Conservation (phyloP, 2,888 invertebrate genomes). For the Cosmopolites sordidus region DNA sequence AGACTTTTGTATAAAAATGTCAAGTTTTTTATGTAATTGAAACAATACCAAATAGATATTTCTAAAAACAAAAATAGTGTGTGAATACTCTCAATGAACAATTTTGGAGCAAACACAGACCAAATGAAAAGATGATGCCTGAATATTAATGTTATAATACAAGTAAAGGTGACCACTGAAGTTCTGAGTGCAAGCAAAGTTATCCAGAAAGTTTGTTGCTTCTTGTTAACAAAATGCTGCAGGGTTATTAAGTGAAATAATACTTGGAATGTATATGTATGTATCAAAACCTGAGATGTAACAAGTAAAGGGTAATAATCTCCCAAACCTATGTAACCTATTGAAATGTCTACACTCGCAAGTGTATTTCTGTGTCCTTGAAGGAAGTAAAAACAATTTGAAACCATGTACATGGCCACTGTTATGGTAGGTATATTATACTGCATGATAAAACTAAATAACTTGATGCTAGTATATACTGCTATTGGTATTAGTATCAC, state of each 20-base stretch:
- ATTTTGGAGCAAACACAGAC: conserved; percentile 95
- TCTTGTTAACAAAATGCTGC: conserved; percentile 10
- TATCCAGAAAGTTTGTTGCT: conserved; percentile 30
- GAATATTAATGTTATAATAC: conserved; percentile 58
- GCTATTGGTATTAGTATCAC: conserved; percentile 63
- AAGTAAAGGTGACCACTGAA: conserved; percentile 55
- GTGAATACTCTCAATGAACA: conserved; percentile 69
- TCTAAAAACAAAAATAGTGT: conserved; percentile 42
- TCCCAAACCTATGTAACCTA: conserved; percentile 82
- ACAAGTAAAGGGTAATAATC: conserved; percentile 69
- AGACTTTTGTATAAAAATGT: too few relatives aligned
- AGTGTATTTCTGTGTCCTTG: conserved; percentile 96
- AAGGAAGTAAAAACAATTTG: conserved; percentile 78
- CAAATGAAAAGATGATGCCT: conserved; percentile 91
- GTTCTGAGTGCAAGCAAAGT: conserved; percentile 51
- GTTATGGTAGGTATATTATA: conserved; percentile 25
- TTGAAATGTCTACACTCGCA: conserved; percentile 83
- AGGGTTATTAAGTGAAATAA: conserved; percentile 60
- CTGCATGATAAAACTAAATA: conserved; percentile 45
- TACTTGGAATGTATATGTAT: conserved; percentile 78
- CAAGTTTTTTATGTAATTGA: not conserved
- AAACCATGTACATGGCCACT: conserved; percentile 57
- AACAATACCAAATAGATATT: conserved; percentile 18
- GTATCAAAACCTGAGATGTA: conserved; percentile 65
- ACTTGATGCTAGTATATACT: conserved; percentile 50